Percentiles rank a stretch among this genome's conserved stretches.
phyloP scores from a whole-genome alignment of 2,888 invertebrate genomes.

The Schrankia costaestrigalis region DNA sequence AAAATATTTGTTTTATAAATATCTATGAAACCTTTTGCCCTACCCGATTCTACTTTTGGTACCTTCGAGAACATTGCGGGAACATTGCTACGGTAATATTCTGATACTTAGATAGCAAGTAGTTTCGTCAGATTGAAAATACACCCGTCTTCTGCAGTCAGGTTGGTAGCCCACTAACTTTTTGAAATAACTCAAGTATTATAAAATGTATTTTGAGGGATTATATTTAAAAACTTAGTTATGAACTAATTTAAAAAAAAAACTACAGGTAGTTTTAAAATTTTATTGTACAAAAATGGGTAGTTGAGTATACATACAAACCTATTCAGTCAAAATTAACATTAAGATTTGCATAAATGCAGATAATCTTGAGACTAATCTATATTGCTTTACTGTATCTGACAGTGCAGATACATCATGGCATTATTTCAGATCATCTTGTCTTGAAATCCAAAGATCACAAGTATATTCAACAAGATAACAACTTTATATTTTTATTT shows the following conservation, averaged over 20 bases:
- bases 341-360: slow-evolving; percentile 66
- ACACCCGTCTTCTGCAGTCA: too few relatives aligned
- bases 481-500: too few relatives aligned
- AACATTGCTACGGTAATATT: too few relatives aligned
- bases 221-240: too few relatives aligned
- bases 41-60: neutral
- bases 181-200: too few relatives aligned
- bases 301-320: slow-evolving; percentile 62
- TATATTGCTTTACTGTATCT: slow-evolving; percentile 20
- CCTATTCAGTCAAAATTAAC: slow-evolving; percentile 68
- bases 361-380: slow-evolving; percentile 45
- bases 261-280: slow-evolving; percentile 49
- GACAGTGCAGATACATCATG: slow-evolving; percentile 1
- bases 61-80: too few relatives aligned
- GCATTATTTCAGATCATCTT: slow-evolving; percentile 48
- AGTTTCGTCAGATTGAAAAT: too few relatives aligned
- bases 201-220: too few relatives aligned
- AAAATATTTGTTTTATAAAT: neutral
- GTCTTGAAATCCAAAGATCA: slow-evolving; percentile 25
- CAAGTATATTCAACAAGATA: slow-evolving; percentile 37
- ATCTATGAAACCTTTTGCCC: neutral
- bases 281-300: slow-evolving; percentile 73
- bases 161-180: neutral
- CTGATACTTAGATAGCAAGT: too few relatives aligned
- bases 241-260: too few relatives aligned